Conservation (phyloP, 2,797 vertebrate species). For the Zalophus californianus region DNA sequence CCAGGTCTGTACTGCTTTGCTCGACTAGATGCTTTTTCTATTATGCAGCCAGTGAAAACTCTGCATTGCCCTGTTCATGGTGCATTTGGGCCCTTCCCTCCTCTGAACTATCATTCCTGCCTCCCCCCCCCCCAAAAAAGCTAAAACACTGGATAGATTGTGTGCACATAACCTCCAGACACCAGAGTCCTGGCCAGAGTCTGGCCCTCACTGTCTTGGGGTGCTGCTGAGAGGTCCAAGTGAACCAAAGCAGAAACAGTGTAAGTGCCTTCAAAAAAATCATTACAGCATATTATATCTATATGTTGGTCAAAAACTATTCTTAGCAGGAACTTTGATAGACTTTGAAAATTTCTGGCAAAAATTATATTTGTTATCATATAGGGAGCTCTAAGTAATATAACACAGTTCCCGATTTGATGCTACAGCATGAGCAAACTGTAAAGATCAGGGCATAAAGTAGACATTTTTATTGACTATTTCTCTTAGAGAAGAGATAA, state of each 20-base stretch:
- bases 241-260: not conserved
- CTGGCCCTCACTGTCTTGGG: not conserved
- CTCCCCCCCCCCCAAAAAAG: not conserved
- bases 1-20: not conserved
- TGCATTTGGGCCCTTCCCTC: not conserved
- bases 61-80: not conserved
- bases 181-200: not conserved
- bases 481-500: not conserved
- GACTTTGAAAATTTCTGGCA: not conserved
- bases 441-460: not conserved
- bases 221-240: slow-evolving; percentile 1
- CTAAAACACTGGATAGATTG: not conserved
- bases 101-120: not conserved
- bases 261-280: not conserved
- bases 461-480: not conserved
- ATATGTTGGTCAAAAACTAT: not conserved
- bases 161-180: not conserved
- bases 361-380: not conserved
- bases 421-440: not conserved
- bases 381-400: not conserved
- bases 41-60: slow-evolving; percentile 15
- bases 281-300: not conserved
- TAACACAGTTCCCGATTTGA: not conserved
- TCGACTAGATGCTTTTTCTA: not conserved
- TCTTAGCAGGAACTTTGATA: slow-evolving; percentile 28